Conservation (phyloP, 1,140 invertebrate species). For the Meloidogyne exigua region DNA sequence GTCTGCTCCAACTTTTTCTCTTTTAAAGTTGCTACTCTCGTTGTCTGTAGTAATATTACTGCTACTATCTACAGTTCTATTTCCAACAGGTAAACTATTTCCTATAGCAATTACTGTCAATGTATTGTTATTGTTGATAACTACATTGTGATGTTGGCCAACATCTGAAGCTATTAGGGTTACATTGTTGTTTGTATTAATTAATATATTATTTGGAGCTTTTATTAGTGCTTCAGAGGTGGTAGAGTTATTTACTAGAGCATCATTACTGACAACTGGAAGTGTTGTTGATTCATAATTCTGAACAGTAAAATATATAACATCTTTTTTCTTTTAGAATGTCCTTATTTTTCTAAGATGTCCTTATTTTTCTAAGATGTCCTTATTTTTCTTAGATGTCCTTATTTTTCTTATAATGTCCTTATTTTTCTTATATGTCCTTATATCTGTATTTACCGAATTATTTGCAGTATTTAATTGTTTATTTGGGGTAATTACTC, state of each 20-base stretch:
- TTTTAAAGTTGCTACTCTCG: neutral
- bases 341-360: too few relatives aligned
- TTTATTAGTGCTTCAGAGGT: neutral
- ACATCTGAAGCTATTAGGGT: neutral
- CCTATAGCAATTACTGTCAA: neutral
- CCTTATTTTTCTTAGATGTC: too few relatives aligned
- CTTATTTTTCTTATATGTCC: neutral
- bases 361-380: too few relatives aligned
- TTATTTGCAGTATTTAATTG: neutral
- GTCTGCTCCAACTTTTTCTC: constrained; percentile 7
- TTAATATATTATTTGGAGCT: neutral
- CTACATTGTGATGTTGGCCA: neutral
- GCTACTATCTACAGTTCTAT: neutral
- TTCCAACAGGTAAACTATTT: neutral
- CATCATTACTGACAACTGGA: too few relatives aligned
- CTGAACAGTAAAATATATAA: too few relatives aligned
- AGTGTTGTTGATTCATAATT: too few relatives aligned
- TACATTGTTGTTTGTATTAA: constrained; percentile 5
- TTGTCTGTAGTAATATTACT: neutral
- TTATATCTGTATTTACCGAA: neutral
- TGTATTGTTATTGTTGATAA: neutral
- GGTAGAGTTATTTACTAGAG: too few relatives aligned
- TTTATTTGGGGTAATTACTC: neutral
- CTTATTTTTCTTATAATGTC: neutral
- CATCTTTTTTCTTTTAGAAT: too few relatives aligned